phyloP scores from a whole-genome alignment of 2,797 vertebrate genomes.

The Ciconia nigra region DNA sequence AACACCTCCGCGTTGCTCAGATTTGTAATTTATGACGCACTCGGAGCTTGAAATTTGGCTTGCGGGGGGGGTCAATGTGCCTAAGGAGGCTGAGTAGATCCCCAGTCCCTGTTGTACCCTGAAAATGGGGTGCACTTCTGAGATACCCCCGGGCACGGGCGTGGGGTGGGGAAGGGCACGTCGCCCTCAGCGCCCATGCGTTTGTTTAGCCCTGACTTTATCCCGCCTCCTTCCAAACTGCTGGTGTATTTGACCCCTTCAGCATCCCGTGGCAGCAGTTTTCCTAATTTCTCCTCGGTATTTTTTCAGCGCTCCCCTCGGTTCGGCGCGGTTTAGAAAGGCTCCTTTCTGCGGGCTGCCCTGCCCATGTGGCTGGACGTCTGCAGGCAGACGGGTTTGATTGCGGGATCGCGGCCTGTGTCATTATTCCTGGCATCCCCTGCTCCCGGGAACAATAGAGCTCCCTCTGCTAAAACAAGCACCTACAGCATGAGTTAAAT shows the following conservation, averaged over 20 bases:
- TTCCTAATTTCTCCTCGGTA: rapidly evolving
- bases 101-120: neutral
- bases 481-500: neutral
- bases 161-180: neutral
- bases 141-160: too few species aligned
- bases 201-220: neutral
- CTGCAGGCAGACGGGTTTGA: neutral
- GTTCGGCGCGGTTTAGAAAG: rapidly evolving
- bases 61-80: rapidly evolving
- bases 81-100: neutral
- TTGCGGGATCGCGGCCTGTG: neutral
- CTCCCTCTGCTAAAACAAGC: slow-evolving; percentile 8
- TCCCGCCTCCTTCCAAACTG: neutral
- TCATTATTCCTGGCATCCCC: neutral
- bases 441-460: neutral
- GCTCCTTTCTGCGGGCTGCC: neutral
- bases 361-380: neutral
- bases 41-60: neutral
- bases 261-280: neutral
- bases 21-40: neutral
- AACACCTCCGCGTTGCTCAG: neutral
- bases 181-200: rapidly evolving
- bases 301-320: neutral
- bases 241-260: neutral
- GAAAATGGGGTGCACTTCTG: neutral